Conservation (phyloP, 2,888 invertebrate genomes). For the Caenorhabditis afra region DNA sequence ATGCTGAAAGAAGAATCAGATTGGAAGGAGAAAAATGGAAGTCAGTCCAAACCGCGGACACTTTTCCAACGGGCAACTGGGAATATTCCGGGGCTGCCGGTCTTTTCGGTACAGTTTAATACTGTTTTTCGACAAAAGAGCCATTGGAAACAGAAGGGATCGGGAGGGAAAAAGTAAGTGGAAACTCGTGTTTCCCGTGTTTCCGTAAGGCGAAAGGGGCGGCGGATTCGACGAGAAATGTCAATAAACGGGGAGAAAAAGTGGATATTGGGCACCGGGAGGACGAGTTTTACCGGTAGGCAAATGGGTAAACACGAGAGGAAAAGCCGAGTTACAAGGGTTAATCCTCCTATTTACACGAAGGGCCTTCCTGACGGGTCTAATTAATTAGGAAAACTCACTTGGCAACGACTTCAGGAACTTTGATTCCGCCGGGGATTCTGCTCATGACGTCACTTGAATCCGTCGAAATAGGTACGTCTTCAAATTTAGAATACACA, state of each 20-base stretch:
- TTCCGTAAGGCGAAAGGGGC: background rate
- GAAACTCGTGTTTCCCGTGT: slow-evolving; percentile 18
- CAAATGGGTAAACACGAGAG: slow-evolving; percentile 29
- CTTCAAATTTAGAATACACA: slow-evolving; percentile 33
- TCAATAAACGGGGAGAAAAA: slow-evolving; percentile 9
- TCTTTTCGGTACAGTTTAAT: slow-evolving; percentile 32
- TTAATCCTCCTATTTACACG: too few species aligned
- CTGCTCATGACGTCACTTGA: slow-evolving; percentile 55
- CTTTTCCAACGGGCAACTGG: slow-evolving; percentile 45
- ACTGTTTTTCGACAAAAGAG: slow-evolving; percentile 31
- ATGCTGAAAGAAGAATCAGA: too few species aligned
- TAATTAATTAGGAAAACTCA: too few species aligned
- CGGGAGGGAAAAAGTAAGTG: background rate
- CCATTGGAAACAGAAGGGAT: slow-evolving; percentile 18
- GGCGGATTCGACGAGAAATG: slow-evolving; percentile 4
- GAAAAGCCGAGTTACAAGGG: too few species aligned
- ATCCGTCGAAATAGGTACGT: slow-evolving; percentile 10
- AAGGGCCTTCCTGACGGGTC: too few species aligned
- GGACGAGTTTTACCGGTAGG: slow-evolving; percentile 51
- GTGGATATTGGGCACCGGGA: slow-evolving; percentile 25
- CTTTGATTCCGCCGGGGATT: slow-evolving; percentile 52
- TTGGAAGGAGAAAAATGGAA: background rate
- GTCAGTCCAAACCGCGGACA: slow-evolving; percentile 40
- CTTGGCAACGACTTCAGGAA: slow-evolving; percentile 44
- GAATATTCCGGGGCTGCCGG: slow-evolving; percentile 3